Evolutionary conservation across 2,888 invertebrate species (phyloP).

Genomic region (Caenorhabditis panamensis): DNA sequence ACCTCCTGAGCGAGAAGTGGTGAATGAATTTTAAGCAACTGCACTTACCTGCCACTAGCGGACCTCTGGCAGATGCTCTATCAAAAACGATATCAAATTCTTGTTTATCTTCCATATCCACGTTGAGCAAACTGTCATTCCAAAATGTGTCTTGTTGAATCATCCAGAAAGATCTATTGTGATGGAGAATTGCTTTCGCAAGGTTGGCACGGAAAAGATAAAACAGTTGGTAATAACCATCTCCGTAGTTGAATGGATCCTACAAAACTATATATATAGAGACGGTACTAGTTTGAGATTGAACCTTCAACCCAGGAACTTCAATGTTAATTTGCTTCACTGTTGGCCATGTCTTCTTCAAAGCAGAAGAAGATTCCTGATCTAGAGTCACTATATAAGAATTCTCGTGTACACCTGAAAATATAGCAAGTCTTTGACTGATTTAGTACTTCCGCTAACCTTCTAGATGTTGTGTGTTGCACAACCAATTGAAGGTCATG

Average conservation of each 20-base stretch:
- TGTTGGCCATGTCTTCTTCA: conserved; percentile 71
- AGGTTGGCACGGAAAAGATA: conserved; percentile 79
- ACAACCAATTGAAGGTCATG: conserved; percentile 80
- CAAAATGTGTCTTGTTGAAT: conserved; percentile 81
- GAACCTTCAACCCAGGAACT: conserved; percentile 69
- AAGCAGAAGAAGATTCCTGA: conserved; percentile 57
- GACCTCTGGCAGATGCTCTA: conserved; percentile 71
- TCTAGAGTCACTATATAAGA: conserved; percentile 76
- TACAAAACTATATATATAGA: conserved; percentile 33
- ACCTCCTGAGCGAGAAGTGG: too few relatives aligned
- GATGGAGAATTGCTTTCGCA: conserved; percentile 70
- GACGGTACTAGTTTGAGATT: too few relatives aligned
- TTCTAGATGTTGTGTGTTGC: conserved; percentile 71
- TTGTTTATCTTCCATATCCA: conserved; percentile 50
- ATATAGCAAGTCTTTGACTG: background rate
- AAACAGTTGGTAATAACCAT: conserved; percentile 79
- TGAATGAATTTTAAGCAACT: too few relatives aligned
- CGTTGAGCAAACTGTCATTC: conserved; percentile 67
- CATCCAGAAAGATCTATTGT: conserved; percentile 77
- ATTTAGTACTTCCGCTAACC: conserved; percentile 1
- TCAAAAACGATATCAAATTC: conserved; percentile 76
- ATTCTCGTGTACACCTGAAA: conserved; percentile 72
- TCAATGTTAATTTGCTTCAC: conserved; percentile 66
- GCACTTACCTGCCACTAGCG: conserved; percentile 75
- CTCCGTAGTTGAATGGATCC: conserved; percentile 80